Base-by-base conservation (phyloP, 2,888 invertebrate genomes). In the Lepetodrilus schrolli region DNA sequence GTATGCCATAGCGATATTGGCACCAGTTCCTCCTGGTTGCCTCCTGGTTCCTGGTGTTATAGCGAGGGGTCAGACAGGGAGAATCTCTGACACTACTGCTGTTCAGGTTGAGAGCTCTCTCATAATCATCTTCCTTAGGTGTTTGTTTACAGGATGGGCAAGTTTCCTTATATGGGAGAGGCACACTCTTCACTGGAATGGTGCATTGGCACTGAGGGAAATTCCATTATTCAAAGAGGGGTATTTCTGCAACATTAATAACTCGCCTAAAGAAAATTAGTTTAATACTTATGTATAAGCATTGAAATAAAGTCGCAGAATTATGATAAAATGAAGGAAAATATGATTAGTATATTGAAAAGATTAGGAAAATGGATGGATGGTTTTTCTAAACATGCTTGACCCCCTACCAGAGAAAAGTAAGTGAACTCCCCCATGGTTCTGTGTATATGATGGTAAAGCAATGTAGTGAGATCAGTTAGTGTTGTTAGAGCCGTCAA, bases 401-500 rank as follows among this genome's bases (percentile, higher is more conserved):
- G n/a, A n/a, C 23, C 58, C 58, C 58, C 58, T 58, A 34, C 30
- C 7, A n/a, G 13, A 58, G 30, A 26, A 30, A 4, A 17, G 13
- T 17, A 30, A 58, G 17, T 58, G 58, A 78, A 58, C 73, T 50
- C n/a, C 66, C 43, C 66, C 70, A 73, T 36, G 58, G 48, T 38
- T 51, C 69, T 68, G 71, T 68, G 48, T 68, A 65, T 37, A 51
- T 30, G 66, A 51, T 71, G 73, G 71, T 66, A 66, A 73, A 68
- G 66, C 66, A 50, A 50, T 30, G 72, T 66, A 66, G 49, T 30
- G 50, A 26, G 4, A 50, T 36, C 21, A 20, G 43, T 72, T 20
- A 80, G 82, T 77, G 80, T 79, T 81, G 82, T 83, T 82, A 86
- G 88, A 88, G 88, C 87, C 87, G 84, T 82, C 71, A 81, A 78